Conservation (phyloP, 2,797 vertebrate genomes). For the Thamnophis elegans region DNA sequence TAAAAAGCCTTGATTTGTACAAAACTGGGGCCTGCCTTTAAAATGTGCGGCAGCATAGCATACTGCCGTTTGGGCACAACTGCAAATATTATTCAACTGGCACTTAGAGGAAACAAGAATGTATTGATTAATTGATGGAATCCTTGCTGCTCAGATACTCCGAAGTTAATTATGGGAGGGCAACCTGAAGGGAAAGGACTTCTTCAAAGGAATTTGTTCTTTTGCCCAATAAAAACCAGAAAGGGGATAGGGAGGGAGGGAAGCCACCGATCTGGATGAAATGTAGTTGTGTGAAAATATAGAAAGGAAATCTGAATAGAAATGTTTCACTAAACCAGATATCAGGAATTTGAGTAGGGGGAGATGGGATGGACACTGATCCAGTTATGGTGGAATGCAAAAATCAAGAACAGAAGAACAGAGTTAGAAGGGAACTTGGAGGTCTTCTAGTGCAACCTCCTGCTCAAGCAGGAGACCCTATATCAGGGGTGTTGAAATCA, state of each 20-base stretch:
- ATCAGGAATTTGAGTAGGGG: background rate
- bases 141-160: background rate
- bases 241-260: background rate
- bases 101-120: slow-evolving; percentile 11
- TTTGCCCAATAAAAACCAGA: background rate
- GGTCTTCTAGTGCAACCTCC: background rate
- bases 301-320: background rate
- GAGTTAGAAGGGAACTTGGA: background rate
- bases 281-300: background rate
- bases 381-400: background rate
- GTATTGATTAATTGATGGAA: background rate
- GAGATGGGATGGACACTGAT: background rate
- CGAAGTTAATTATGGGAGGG: background rate
- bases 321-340: background rate
- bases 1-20: slow-evolving; percentile 41
- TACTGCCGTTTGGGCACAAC: background rate
- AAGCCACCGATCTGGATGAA: background rate
- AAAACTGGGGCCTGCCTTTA: slow-evolving; percentile 25
- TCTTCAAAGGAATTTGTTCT: background rate
- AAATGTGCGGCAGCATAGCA: background rate
- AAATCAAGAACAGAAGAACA: background rate
- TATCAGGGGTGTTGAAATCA: no score
- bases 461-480: background rate
- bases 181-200: background rate
- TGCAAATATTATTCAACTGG: slow-evolving; percentile 28